Evolutionary conservation across 2,113 vertebrate species (phyloP).

Genomic region (Sander lucioperca): DNA sequence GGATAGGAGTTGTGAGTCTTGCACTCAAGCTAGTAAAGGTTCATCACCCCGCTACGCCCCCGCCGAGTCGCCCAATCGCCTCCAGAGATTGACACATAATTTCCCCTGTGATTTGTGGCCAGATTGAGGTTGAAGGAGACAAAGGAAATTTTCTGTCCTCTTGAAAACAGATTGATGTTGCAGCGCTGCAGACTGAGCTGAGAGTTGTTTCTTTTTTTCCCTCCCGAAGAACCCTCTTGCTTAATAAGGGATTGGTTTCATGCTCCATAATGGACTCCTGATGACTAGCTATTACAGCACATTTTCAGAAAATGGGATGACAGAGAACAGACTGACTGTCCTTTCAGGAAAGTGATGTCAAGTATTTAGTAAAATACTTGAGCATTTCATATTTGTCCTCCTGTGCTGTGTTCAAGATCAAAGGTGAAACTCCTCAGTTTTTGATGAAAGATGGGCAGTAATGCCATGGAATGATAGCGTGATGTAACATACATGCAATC

Average conservation of each 20-base stretch:
- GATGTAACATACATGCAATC: conserved; percentile 74
- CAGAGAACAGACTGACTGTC: conserved; percentile 10
- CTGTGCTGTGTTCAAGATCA: conserved; percentile 44
- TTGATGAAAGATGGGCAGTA: conserved; percentile 67
- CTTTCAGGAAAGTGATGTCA: conserved; percentile 17
- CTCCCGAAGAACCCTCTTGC: conserved; percentile 28
- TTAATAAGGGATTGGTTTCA: conserved; percentile 54
- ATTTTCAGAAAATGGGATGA: conserved; percentile 47
- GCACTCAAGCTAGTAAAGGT: conserved; percentile 47
- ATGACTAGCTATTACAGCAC: conserved; percentile 62
- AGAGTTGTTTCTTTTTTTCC: conserved; percentile 24
- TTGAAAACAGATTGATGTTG: conserved; percentile 65
- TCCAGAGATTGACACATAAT: conserved; percentile 75
- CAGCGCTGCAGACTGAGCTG: conserved; percentile 39
- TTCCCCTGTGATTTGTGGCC: conserved; percentile 79
- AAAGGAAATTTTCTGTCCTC: conserved; percentile 59
- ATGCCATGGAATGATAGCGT: conserved; percentile 51
- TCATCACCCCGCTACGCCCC: conserved; percentile 51
- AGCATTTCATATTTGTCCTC: conserved; percentile 41
- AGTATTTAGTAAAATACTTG: conserved; percentile 28
- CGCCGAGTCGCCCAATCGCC: conserved; percentile 40
- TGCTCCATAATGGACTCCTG: conserved; percentile 53
- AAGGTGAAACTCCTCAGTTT: conserved; percentile 49
- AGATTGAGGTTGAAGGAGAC: conserved; percentile 73
- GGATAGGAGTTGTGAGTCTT: conserved; percentile 56